Base-by-base conservation (phyloP, 1,140 invertebrate species). In the Pachypeltis micranthus region DNA sequence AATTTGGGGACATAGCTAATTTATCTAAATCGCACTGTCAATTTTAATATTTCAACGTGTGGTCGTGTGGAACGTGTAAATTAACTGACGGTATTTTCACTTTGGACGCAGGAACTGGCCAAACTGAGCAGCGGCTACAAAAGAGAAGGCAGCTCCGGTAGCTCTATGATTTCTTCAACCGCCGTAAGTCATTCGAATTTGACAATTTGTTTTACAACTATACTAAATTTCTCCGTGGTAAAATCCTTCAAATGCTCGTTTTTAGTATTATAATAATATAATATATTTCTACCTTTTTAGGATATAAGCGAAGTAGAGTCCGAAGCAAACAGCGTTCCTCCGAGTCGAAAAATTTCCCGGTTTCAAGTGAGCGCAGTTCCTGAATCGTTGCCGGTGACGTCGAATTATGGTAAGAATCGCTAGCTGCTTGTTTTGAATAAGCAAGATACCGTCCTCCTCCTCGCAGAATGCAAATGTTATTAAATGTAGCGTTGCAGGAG, bases 291-390 rank as follows among this genome's bases (percentile, higher is more conserved):
- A 39, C 16, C 25, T 60, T 28, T 26, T 1, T 28, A 63, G 62
- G 62, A 63, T 3, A 62, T 47, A 19, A 27, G 19, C n/a, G 60
- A 62, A 51, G 60, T 16, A 25, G 62, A 58, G 1, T 25, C 16
- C 1, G 55, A 31, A 7, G 25, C 21, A 21, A 56, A 23, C 57
- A 59, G 57, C 44, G 59, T 44, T 34, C 4, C 70, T 72, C 61
- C 73, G 74, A 62, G 62, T 1, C 62, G 69, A 31, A 72, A 71
- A 68, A 64, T 74, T 23, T 74, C 73, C 27, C 70, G 73, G 19
- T 74, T 74, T 63, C 69, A 72, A 69, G 73, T 74, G 28, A 71
- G 69, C 54, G 60, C 70, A 14, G 72, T 74, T 12, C 66, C 62
- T 21, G 70, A 73, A 64, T 63, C 31, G 51, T 51, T 51, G 21